A percentile compares a stretch with the other conserved stretches of the same genome.
Evolutionary conservation across 2,888 invertebrate genomes (phyloP).

Genomic region (Vesta saturnalis): DNA sequence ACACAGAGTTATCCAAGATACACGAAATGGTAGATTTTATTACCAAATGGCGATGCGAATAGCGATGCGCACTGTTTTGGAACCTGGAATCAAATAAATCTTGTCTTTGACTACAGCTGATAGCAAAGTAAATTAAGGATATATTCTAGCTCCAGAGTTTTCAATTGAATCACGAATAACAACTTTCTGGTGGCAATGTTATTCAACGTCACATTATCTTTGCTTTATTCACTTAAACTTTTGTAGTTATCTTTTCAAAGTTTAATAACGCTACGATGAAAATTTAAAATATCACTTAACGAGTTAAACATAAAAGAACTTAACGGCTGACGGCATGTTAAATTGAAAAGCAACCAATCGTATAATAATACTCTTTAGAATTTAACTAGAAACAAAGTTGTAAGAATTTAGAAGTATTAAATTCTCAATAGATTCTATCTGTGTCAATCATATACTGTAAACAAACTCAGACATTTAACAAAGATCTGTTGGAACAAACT

Average conservation of each 20-base stretch:
- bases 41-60: too few species aligned
- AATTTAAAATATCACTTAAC: slow-evolving; percentile 16
- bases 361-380: not conserved
- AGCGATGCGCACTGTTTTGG: not conserved
- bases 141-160: slow-evolving; percentile 41
- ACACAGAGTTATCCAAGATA: not conserved
- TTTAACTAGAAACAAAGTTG: not conserved
- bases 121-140: slow-evolving; percentile 41
- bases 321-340: not conserved
- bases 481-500: slow-evolving; percentile 13
- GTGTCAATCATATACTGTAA: not conserved
- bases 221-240: slow-evolving; percentile 27
- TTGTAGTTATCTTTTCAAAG: slow-evolving; percentile 18
- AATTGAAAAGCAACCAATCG: not conserved
- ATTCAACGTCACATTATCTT: slow-evolving; percentile 24
- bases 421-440: not conserved
- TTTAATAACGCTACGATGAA: slow-evolving; percentile 20
- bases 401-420: not conserved
- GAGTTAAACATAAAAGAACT: not conserved
- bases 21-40: not conserved
- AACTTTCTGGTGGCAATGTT: slow-evolving; percentile 23
- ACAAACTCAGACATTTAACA: slow-evolving; percentile 8
- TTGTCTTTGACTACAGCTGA: slow-evolving; percentile 46
- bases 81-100: not conserved
- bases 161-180: slow-evolving; percentile 31